Evolutionary conservation across 2,113 vertebrate genomes (phyloP), one percentile per base, ranked within the genome.

Genomic region (Pelecanus crispus): DNA sequence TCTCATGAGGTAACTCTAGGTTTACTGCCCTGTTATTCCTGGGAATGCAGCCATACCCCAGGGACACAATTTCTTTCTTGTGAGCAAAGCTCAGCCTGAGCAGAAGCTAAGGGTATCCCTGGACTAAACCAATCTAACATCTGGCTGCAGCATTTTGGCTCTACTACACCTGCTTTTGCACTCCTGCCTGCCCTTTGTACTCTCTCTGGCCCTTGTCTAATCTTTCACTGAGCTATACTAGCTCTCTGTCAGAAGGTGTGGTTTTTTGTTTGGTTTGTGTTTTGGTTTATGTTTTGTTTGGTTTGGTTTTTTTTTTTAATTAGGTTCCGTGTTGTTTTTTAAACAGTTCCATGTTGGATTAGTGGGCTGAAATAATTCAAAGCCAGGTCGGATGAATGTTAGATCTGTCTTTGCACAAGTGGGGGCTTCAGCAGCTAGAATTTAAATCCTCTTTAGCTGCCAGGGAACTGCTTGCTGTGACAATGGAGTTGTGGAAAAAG

Each of bases 191-290:
- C 32, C n/a, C 77, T 47, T 53, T 74, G 24, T 52, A 3, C 40
- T 47, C 28, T 20, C 24, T 65, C 49, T 85, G 73, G 50, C 40
- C 17, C 7, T 38, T 22, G 15, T 28, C 34, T 58, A 36, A 92
- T n/a, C 32, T 84, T 53, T 36, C 31, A 6, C 31, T 44, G 71
- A 61, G 9, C 34, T 26, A 9, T 34, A 21, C 16, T 8, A 40
- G 42, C 11, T 81, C 21, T 45, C 47, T 68, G 38, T 38, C 71
- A 91, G 58, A 63, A 85, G 63, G 17, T 2, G 13, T 5, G 3
- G 3, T 3, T 3, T 1, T 24, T 24, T 5, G 8, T 38, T 58
- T 63, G 14, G 2, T 68, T 72, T 28, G 20, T 5, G 1, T 21
- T 50, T 67, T 13, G 17, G 13, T 10, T 16, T 40, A 17, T 17